Conservation (phyloP, 2,113 vertebrate genomes). For the Pseudopodoces humilis region DNA sequence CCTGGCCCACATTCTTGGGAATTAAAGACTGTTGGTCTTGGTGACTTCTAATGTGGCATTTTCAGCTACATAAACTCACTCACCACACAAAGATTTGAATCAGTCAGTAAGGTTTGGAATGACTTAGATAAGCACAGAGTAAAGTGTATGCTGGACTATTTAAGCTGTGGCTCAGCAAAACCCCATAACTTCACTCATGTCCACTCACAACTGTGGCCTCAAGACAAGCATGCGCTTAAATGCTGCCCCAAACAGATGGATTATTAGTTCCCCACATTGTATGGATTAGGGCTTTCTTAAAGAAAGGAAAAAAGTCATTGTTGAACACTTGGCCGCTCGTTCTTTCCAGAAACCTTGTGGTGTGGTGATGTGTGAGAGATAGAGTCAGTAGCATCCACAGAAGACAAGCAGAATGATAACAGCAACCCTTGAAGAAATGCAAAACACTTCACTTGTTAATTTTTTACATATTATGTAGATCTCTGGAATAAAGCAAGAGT, state of each 20-base stretch:
- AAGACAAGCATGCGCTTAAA: background rate
- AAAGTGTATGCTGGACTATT: background rate
- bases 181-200: background rate
- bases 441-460: background rate
- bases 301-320: background rate
- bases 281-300: background rate
- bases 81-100: background rate
- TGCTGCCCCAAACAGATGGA: background rate
- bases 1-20: background rate
- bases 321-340: background rate
- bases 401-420: background rate
- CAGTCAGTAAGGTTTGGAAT: background rate
- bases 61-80: background rate
- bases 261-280: accelerated
- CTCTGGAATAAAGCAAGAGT: background rate
- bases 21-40: background rate
- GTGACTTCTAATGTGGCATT: background rate
- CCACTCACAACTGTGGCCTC: background rate
- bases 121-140: background rate
- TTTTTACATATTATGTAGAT: background rate
- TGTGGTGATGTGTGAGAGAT: background rate
- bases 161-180: background rate
- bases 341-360: background rate
- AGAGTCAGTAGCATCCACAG: background rate
- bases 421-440: background rate